A percentile compares a stretch with the other conserved stretches of the same genome.
These are phyloP conservation scores for Microctonus aethiopoides DNA, from an alignment of 2,888 invertebrate genomes.

Conservation along the genomic window DNA sequence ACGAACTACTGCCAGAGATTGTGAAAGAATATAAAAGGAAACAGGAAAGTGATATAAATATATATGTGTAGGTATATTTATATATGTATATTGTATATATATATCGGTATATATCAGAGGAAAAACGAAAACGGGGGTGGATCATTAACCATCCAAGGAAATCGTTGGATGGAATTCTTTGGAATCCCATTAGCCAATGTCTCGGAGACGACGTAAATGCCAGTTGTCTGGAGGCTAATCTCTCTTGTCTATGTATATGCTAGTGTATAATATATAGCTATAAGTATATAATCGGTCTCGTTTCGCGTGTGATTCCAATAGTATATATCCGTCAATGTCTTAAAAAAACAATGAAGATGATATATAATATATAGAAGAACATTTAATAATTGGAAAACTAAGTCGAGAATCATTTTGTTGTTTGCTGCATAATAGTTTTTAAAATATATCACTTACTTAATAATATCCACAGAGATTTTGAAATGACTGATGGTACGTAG, in stretches of 20 bases:
- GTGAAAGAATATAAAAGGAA: background rate
- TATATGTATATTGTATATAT: background rate
- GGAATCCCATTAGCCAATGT: slow-evolving; percentile 18
- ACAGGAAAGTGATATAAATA: background rate
- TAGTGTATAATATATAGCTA: too few relatives aligned
- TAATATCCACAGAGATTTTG: too few relatives aligned
- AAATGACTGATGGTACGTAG: too few relatives aligned
- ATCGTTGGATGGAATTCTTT: slow-evolving; percentile 12
- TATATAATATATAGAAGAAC: too few relatives aligned
- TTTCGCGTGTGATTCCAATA: background rate
- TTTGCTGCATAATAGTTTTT: too few relatives aligned
- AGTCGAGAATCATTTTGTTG: too few relatives aligned
- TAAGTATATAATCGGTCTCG: background rate
- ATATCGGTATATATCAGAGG: background rate
- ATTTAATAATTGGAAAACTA: too few relatives aligned
- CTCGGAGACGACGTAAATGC: background rate
- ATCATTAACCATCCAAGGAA: background rate
- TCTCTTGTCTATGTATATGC: background rate
- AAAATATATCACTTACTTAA: too few relatives aligned
- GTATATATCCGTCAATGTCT: background rate
- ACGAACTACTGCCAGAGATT: background rate
- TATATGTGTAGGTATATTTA: too few relatives aligned
- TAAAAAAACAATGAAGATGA: too few relatives aligned
- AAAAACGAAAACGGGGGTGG: background rate
- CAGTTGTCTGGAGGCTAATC: slow-evolving; percentile 10